A percentile compares a stretch with the other conserved stretches of the same genome.
Evolutionary conservation across 2,113 vertebrate genomes (phyloP).

Genomic region (Uropsilus gracilis): DNA sequence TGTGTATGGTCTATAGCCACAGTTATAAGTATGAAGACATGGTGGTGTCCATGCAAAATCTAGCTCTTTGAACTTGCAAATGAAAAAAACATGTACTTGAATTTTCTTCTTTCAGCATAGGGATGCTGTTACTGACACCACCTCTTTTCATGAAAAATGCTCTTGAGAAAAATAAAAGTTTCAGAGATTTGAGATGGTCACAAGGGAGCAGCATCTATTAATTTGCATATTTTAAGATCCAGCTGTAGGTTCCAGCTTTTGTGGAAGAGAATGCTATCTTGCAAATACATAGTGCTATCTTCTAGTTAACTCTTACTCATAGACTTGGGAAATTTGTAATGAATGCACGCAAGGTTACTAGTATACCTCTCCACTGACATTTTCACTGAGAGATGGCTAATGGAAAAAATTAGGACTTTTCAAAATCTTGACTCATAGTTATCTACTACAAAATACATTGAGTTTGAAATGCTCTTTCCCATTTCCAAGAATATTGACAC

Average conservation of each 20-base stretch:
- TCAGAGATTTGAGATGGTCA: not conserved
- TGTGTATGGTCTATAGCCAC: not conserved
- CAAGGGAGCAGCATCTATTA: not conserved
- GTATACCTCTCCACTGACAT: not conserved
- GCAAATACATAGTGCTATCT: not conserved
- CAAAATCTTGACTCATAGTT: not conserved
- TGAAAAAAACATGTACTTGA: not conserved
- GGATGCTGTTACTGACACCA: not conserved
- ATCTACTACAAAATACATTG: not conserved
- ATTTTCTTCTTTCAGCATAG: not conserved
- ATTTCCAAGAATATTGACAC: not conserved
- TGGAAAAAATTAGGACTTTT: not conserved
- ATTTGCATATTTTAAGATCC: not conserved
- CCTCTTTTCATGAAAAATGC: not conserved
- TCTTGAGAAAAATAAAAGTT: not conserved
- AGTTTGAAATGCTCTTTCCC: not conserved
- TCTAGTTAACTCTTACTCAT: not conserved
- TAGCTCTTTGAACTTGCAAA: not conserved
- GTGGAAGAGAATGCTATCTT: not conserved
- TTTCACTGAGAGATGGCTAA: not conserved
- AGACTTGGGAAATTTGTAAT: not conserved
- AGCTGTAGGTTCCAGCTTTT: not conserved
- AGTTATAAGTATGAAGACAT: not conserved
- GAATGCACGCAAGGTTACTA: not conserved
- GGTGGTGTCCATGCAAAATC: not conserved